A percentile compares a stretch with the other conserved stretches of the same genome.
Conservation (phyloP, 2,888 invertebrate species). For the Nebria salina region DNA sequence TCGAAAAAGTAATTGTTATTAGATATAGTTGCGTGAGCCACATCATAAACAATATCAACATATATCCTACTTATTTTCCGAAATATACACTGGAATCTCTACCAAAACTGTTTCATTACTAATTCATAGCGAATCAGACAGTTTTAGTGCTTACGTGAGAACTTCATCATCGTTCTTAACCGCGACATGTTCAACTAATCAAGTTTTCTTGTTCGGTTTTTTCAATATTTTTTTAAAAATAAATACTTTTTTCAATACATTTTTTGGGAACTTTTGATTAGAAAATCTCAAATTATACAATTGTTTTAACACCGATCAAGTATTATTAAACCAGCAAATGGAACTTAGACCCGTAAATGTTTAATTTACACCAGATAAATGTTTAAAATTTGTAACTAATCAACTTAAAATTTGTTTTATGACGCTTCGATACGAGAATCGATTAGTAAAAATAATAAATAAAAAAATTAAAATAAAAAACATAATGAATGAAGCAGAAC, state of each 20-base stretch:
- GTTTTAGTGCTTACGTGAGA: background rate
- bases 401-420: background rate
- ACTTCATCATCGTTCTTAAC: background rate
- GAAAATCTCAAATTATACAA: no score
- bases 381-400: no score
- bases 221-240: no score
- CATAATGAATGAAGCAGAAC: background rate
- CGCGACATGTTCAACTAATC: no score
- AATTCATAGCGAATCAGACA: background rate
- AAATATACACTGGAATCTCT: background rate
- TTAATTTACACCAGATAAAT: no score
- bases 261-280: no score
- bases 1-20: background rate
- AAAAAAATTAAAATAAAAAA: conserved; percentile 6
- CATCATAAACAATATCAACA: background rate
- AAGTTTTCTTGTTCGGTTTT: no score
- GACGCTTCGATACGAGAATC: background rate
- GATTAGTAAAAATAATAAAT: background rate
- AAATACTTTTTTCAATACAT: no score
- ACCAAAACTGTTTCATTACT: background rate
- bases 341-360: no score
- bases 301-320: no score
- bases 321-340: no score
- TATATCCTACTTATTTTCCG: background rate
- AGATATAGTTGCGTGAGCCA: background rate